A percentile compares a stretch with the other conserved stretches of the same genome.
Conservation (phyloP, 1,140 invertebrate species). For the Bilobella aurantiaca region DNA sequence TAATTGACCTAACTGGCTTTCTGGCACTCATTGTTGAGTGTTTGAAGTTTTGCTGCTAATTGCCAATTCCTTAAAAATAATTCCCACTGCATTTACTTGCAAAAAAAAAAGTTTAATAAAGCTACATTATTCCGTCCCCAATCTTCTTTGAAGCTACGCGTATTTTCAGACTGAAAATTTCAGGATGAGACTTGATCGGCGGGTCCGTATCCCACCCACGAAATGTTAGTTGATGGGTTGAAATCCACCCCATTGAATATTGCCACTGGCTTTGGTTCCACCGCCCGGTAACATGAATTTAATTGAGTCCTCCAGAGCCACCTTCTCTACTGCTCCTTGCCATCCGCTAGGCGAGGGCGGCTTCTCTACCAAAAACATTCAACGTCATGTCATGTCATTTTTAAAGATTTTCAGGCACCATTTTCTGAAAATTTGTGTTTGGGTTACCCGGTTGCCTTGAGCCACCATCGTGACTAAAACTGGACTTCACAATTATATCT, state of each 20-base stretch:
- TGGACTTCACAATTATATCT: slow-evolving; percentile 27
- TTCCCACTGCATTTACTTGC: too few relatives aligned
- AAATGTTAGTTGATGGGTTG: slow-evolving; percentile 11
- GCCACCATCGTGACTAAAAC: slow-evolving; percentile 21
- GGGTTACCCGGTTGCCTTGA: not conserved
- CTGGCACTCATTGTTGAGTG: too few relatives aligned
- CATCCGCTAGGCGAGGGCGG: slow-evolving; percentile 4
- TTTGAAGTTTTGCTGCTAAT: too few relatives aligned
- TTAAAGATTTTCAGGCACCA: too few relatives aligned
- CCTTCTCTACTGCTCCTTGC: slow-evolving; percentile 23
- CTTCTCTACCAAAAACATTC: not conserved
- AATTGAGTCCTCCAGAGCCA: slow-evolving; percentile 15
- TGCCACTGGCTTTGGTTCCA: slow-evolving; percentile 9
- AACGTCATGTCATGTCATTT: too few relatives aligned
- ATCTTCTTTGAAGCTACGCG: not conserved
- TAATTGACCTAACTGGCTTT: too few relatives aligned
- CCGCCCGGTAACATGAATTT: slow-evolving; percentile 17
- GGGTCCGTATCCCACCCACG: not conserved
- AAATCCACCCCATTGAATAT: slow-evolving; percentile 18
- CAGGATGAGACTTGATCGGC: too few relatives aligned
- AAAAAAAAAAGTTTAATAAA: too few relatives aligned
- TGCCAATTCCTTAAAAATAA: too few relatives aligned
- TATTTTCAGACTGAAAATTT: too few relatives aligned
- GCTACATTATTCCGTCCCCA: too few relatives aligned
- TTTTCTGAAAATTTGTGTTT: too few relatives aligned